These are phyloP conservation scores for Sussaba pulchella DNA, from an alignment of 2,888 invertebrate genomes.

Conservation along the genomic window DNA sequence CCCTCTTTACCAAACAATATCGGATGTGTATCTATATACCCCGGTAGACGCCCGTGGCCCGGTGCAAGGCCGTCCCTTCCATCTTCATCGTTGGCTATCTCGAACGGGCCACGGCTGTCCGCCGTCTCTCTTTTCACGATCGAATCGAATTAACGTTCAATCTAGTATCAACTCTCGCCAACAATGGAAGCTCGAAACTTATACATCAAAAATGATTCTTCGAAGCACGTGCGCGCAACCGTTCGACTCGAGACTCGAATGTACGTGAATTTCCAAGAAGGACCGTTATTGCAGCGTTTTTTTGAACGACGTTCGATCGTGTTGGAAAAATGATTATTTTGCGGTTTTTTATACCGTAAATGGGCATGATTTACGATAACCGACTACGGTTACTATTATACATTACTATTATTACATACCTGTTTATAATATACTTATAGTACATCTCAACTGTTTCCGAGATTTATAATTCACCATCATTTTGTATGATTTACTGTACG, in stretches of 20 bases:
- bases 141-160: slow-evolving; percentile 61
- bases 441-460: too few relatives aligned
- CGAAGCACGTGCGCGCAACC: slow-evolving; percentile 29
- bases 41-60: background rate
- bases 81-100: slow-evolving; percentile 13
- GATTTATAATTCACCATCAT: too few relatives aligned
- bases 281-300: too few relatives aligned
- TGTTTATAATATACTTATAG: too few relatives aligned
- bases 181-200: slow-evolving; percentile 61
- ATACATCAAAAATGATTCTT: slow-evolving; percentile 50
- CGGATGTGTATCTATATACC: background rate
- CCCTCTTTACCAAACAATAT: slow-evolving; percentile 45
- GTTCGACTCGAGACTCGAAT: too few relatives aligned
- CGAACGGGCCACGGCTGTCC: background rate
- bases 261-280: background rate
- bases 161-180: slow-evolving; percentile 46
- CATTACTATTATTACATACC: too few relatives aligned
- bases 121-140: slow-evolving; percentile 32
- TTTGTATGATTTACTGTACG: too few relatives aligned
- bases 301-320: too few relatives aligned
- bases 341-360: too few relatives aligned
- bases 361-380: too few relatives aligned
- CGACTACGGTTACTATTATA: too few relatives aligned
- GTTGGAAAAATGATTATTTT: too few relatives aligned
- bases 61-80: slow-evolving; percentile 9